A percentile compares a stretch with the other conserved stretches of the same genome.
Conservation (phyloP, 1,140 invertebrate genomes). For the Anadara kagoshimensis region DNA sequence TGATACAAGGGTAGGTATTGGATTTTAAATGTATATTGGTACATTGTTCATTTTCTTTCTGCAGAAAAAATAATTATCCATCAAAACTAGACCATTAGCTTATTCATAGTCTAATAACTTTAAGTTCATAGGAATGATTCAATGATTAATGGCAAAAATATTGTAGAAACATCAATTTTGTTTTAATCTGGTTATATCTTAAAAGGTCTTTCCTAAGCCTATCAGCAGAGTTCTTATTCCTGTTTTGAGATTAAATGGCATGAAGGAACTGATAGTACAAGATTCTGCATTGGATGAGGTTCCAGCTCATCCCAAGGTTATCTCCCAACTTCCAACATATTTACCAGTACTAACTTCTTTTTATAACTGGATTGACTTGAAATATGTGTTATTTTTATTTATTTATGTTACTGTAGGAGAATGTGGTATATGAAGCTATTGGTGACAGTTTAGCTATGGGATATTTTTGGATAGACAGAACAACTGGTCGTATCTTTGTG, state of each 20-base stretch:
- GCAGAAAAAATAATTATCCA: not conserved
- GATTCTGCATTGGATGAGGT: too few relatives aligned
- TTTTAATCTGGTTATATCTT: slow-evolving; percentile 7
- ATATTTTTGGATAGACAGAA: slow-evolving; percentile 39
- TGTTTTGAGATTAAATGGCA: too few relatives aligned
- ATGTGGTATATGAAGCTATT: slow-evolving; percentile 41
- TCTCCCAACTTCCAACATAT: too few relatives aligned
- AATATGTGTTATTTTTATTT: too few relatives aligned
- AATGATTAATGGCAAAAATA: too few relatives aligned
- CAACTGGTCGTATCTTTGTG: slow-evolving; percentile 36
- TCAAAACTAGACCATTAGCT: not conserved
- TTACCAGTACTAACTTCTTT: too few relatives aligned
- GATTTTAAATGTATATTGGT: not conserved
- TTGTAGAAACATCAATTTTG: not conserved
- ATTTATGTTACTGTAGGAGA: too few relatives aligned
- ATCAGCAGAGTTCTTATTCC: too few relatives aligned
- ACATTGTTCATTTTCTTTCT: not conserved
- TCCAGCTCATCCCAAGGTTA: too few relatives aligned
- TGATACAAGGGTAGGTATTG: slow-evolving; percentile 21
- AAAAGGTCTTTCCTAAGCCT: slow-evolving; percentile 32
- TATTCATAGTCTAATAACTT: not conserved
- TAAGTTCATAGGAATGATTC: too few relatives aligned
- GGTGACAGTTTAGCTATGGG: slow-evolving; percentile 42
- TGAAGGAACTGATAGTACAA: too few relatives aligned
- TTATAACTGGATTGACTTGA: too few relatives aligned